These are phyloP conservation scores for Pachydiplax longipennis DNA, from an alignment of 2,888 invertebrate species.

Conservation along the genomic window DNA sequence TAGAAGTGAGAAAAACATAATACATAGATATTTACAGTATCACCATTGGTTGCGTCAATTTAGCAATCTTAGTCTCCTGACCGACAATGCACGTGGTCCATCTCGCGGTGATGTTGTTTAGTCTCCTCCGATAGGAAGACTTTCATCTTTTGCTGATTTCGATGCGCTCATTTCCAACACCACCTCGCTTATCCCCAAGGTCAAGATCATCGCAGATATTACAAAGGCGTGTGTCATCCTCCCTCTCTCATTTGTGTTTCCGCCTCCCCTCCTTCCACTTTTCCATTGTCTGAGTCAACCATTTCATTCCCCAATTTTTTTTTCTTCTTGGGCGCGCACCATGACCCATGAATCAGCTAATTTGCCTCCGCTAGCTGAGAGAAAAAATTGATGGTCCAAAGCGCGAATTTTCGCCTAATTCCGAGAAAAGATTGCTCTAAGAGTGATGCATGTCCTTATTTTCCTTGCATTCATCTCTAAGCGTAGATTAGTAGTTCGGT, in stretches of 20 bases:
- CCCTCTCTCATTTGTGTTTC: not conserved
- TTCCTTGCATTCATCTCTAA: too few species aligned
- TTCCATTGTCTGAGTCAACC: slow-evolving; percentile 32
- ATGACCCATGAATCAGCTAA: slow-evolving; percentile 34
- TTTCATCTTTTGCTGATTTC: not conserved
- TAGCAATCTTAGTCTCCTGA: too few species aligned
- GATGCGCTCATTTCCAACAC: not conserved
- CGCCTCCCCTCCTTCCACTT: not conserved
- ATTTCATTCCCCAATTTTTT: not conserved
- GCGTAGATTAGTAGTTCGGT: too few species aligned
- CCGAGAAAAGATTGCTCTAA: not conserved
- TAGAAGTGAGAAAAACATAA: too few species aligned
- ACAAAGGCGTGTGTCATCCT: slow-evolving; percentile 31
- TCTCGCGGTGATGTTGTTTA: not conserved
- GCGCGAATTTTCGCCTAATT: not conserved
- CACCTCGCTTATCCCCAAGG: not conserved
- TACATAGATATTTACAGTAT: too few species aligned
- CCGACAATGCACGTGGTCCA: too few species aligned
- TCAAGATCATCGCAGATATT: slow-evolving; percentile 8
- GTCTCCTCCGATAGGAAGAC: not conserved
- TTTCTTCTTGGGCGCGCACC: not conserved
- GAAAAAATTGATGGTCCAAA: not conserved
- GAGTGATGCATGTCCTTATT: not conserved
- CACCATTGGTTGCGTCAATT: too few species aligned
- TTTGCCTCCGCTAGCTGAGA: not conserved